A percentile compares a stretch with the other conserved stretches of the same genome.
Evolutionary conservation across 2,797 vertebrate species (phyloP).

Genomic region (Pseudotriccus pelzelni): DNA sequence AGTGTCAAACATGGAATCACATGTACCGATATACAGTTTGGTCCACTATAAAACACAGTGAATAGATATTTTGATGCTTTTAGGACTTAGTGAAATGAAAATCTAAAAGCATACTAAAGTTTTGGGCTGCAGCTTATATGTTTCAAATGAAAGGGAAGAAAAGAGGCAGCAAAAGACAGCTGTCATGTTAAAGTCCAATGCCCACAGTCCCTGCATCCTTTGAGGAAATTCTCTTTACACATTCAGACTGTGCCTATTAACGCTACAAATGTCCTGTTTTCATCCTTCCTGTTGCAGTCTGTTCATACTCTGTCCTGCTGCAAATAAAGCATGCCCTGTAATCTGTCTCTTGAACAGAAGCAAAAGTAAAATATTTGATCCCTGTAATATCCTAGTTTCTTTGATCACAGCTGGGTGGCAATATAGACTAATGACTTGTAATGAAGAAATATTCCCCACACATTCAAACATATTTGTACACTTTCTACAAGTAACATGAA

Average conservation of each 20-base stretch:
- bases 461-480: background rate
- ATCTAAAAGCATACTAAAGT: background rate
- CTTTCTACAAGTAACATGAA: background rate
- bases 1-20: background rate
- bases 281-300: background rate
- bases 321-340: background rate
- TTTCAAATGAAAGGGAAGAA: background rate
- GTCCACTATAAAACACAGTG: background rate
- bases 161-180: background rate
- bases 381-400: background rate
- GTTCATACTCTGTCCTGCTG: background rate
- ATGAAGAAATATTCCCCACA: background rate
- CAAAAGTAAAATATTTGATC: background rate
- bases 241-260: background rate
- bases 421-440: slow-evolving; percentile 21
- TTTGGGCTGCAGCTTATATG: background rate
- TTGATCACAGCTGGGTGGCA: slow-evolving; percentile 53
- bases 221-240: background rate
- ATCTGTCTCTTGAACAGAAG: background rate
- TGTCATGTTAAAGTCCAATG: background rate
- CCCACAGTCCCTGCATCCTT: background rate
- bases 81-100: background rate
- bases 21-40: background rate
- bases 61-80: background rate
- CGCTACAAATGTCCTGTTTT: background rate